Percentiles rank a stretch among this genome's conserved stretches.
phyloP scores from a whole-genome alignment of 2,888 invertebrate genomes.

The Crossocerus cetratus region DNA sequence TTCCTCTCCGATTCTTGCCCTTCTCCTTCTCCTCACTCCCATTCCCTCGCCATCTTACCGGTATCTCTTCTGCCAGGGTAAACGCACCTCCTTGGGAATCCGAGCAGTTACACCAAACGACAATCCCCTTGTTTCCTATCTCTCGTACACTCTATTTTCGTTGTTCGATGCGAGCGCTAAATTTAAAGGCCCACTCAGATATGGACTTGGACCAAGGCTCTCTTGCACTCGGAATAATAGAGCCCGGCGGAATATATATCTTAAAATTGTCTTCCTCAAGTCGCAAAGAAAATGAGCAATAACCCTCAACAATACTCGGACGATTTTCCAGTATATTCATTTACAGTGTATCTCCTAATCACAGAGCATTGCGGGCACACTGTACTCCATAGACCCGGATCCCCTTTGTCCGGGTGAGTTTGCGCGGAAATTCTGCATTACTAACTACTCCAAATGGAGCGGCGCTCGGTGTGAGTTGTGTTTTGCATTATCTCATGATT shows the following conservation, averaged over 20 bases:
- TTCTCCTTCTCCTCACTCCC: background rate
- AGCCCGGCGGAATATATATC: no score
- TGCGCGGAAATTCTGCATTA: no score
- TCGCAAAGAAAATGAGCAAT: no score
- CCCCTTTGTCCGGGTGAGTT: no score
- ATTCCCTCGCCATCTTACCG: background rate
- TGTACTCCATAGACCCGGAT: no score
- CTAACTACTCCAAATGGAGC: no score
- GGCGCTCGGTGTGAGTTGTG: no score
- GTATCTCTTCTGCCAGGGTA: background rate
- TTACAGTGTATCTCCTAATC: no score
- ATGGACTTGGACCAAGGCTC: background rate
- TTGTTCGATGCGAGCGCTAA: background rate
- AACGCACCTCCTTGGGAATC: background rate
- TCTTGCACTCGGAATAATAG: background rate
- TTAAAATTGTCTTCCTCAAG: no score
- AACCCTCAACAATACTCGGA: no score
- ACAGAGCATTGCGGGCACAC: no score
- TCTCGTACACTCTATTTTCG: background rate
- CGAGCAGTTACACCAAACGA: background rate
- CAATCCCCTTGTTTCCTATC: background rate
- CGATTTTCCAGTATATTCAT: no score
- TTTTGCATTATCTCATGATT: constrained; percentile 2
- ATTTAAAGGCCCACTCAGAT: background rate
- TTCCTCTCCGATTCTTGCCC: constrained; percentile 35